These are phyloP conservation scores for Sinodicranocentrus sp. DNA, from an alignment of 2,888 invertebrate genomes.

Conservation along the genomic window DNA sequence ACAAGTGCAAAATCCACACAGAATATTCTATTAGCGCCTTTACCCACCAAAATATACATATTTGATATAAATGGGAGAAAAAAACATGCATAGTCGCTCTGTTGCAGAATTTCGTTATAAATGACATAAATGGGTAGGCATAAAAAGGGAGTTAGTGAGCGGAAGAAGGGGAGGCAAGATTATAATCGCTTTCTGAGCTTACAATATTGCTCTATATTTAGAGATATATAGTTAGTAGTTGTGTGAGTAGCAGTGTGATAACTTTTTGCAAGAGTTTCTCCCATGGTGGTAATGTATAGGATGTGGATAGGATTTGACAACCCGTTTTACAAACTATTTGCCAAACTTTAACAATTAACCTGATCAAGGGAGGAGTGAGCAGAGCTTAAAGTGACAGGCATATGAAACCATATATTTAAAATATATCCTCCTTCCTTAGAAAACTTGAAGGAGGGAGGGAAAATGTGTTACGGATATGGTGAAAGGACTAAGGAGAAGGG, in stretches of 20 bases:
- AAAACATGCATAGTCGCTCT: background rate
- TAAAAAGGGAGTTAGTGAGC: constrained; percentile 40
- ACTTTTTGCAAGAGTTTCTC: background rate
- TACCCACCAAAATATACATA: constrained; percentile 12
- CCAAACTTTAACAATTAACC: constrained; percentile 70
- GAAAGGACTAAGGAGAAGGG: background rate
- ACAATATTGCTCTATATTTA: background rate
- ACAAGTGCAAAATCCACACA: background rate
- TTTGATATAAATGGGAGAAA: background rate
- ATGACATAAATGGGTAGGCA: constrained; percentile 40
- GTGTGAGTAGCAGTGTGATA: constrained; percentile 1
- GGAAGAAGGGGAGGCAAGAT: constrained; percentile 66
- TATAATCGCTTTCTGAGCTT: constrained; percentile 36
- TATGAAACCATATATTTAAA: constrained; percentile 11
- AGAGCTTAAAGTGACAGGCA: constrained; percentile 13
- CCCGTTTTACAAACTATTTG: constrained; percentile 67
- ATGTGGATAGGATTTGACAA: constrained; percentile 67
- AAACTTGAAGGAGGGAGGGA: constrained; percentile 14
- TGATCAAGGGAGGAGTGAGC: constrained; percentile 61
- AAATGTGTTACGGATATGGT: background rate
- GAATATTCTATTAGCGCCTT: constrained; percentile 6
- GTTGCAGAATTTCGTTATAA: constrained; percentile 36
- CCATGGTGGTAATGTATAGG: constrained; percentile 40
- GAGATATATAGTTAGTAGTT: background rate
- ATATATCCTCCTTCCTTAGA: constrained; percentile 6